These are phyloP conservation scores for Nesidiocoris tenuis DNA, from an alignment of 2,888 invertebrate species.

Conservation along the genomic window DNA sequence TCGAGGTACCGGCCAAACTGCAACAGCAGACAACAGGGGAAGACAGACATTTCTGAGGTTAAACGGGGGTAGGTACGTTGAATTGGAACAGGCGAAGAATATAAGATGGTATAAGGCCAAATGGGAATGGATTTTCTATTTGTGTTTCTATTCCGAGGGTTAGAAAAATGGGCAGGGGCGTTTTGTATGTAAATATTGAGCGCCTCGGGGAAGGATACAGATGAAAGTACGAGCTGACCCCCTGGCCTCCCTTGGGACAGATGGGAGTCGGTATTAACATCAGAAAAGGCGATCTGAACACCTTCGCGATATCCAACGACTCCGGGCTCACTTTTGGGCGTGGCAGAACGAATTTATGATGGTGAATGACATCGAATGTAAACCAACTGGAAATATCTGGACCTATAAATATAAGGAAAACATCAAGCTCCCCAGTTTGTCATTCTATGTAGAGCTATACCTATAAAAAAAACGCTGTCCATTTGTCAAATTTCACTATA, in stretches of 20 bases:
- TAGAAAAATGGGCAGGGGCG: not conserved
- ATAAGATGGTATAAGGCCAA: not conserved
- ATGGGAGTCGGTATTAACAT: conserved; percentile 29
- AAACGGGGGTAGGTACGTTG: not conserved
- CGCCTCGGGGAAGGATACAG: not conserved
- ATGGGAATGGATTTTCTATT: not conserved
- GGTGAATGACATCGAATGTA: not conserved
- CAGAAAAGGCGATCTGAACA: conserved; percentile 17
- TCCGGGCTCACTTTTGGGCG: not conserved
- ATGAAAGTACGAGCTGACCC: not conserved
- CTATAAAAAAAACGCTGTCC: too few relatives aligned
- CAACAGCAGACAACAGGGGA: not conserved
- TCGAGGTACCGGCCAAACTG: not conserved
- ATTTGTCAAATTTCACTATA: too few relatives aligned
- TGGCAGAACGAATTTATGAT: not conserved
- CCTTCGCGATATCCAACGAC: not conserved
- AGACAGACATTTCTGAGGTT: not conserved
- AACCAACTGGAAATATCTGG: not conserved
- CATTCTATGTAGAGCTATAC: too few relatives aligned
- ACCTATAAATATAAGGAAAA: not conserved
- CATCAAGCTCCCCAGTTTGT: too few relatives aligned
- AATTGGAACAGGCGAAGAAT: not conserved
- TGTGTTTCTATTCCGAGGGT: not conserved
- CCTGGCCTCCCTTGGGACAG: conserved; percentile 12
- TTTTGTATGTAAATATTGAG: not conserved